A percentile compares a stretch with the other conserved stretches of the same genome.
Conservation (phyloP, 2,113 vertebrate species). For the Elanus axillaris region DNA sequence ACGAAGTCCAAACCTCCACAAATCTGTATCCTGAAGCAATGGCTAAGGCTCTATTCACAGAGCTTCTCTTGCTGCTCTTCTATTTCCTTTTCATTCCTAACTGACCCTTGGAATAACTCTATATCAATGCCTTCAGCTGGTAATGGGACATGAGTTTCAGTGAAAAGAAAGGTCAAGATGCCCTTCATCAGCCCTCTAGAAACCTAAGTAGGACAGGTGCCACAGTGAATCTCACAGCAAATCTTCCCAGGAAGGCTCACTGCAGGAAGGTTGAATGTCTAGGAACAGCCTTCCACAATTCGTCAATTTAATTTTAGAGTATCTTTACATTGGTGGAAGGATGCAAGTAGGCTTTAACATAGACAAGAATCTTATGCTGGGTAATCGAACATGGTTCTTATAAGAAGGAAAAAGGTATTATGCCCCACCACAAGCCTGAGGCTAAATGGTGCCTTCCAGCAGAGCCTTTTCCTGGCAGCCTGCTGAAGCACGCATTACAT, state of each 20-base stretch:
- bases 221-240: neutral
- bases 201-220: neutral
- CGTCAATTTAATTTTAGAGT: neutral
- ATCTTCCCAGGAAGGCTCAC: neutral
- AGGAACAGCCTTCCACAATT: neutral
- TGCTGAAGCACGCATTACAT: accelerated
- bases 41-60: neutral
- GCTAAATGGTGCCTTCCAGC: neutral
- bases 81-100: neutral
- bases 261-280: neutral
- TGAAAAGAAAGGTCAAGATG: neutral
- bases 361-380: neutral
- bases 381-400: neutral
- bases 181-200: neutral
- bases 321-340: neutral
- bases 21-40: neutral
- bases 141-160: neutral
- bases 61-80: neutral
- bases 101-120: neutral
- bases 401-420: neutral
- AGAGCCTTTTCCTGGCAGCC: neutral
- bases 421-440: too few species aligned
- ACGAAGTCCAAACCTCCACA: neutral
- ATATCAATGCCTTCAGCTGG: neutral
- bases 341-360: neutral